A percentile compares a stretch with the other conserved stretches of the same genome.
These are phyloP conservation scores for Shargacucullia verbasci DNA, from an alignment of 2,888 invertebrate genomes.

Conservation along the genomic window DNA sequence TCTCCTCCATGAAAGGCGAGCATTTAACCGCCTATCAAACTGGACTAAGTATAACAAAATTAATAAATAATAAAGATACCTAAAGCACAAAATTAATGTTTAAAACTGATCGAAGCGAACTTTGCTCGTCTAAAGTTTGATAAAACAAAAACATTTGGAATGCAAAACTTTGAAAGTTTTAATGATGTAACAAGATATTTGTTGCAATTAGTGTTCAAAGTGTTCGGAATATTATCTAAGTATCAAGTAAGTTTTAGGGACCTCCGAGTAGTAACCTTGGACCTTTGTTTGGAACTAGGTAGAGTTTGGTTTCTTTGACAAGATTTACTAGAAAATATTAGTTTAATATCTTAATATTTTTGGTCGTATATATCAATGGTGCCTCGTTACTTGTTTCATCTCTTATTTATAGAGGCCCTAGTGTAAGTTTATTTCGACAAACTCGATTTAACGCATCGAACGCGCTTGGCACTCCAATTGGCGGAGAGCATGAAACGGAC, in stretches of 20 bases:
- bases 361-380: no score
- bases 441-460: no score
- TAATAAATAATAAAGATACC: constrained; percentile 3
- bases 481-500: no score
- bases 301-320: constrained; percentile 2
- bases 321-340: constrained; percentile 7
- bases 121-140: constrained; percentile 21
- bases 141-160: constrained; percentile 33
- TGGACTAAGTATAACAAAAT: no score
- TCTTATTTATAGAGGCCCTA: no score
- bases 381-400: no score
- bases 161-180: constrained; percentile 50
- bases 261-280: constrained; percentile 30
- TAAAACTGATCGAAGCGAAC: constrained; percentile 23
- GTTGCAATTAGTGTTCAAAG: constrained; percentile 48
- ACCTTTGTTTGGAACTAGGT: constrained; percentile 2
- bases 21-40: no score
- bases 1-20: no score
- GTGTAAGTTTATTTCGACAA: no score
- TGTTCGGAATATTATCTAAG: neutral
- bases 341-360: no score
- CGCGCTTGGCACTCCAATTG: no score
- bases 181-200: constrained; percentile 53
- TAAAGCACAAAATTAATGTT: constrained; percentile 34
- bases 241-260: neutral